These are phyloP conservation scores for Cryptomyrus ogoouensis DNA, from an alignment of 2,113 vertebrate genomes.

Conservation along the genomic window DNA sequence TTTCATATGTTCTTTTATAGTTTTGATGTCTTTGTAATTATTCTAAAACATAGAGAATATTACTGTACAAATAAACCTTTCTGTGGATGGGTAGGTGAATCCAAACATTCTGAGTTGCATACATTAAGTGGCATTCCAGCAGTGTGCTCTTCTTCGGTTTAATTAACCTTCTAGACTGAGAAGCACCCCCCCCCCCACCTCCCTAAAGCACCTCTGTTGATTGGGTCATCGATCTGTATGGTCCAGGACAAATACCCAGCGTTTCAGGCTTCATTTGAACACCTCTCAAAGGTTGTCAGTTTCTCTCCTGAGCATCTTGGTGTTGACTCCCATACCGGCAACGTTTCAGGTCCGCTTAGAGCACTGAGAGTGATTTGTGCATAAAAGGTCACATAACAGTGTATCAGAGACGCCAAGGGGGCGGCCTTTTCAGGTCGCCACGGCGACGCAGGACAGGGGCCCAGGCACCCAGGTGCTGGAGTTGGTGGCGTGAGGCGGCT, in stretches of 20 bases:
- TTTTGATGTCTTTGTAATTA: not conserved
- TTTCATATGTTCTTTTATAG: not conserved
- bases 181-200: not conserved
- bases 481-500: not conserved
- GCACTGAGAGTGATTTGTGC: not conserved
- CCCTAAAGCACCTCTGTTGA: not conserved
- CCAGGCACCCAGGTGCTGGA: not conserved
- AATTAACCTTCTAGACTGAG: not conserved
- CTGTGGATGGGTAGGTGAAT: not conserved
- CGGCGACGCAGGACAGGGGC: not conserved
- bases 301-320: not conserved
- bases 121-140: not conserved
- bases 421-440: not conserved
- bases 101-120: not conserved
- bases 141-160: not conserved
- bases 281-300: not conserved
- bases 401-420: not conserved
- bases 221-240: not conserved
- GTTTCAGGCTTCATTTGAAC: not conserved
- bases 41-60: not conserved
- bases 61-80: not conserved
- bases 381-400: not conserved
- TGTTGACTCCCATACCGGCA: not conserved
- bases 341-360: not conserved
- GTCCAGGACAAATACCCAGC: not conserved